phyloP scores from a whole-genome alignment of 1,140 invertebrate species.

The Periplaneta americana region DNA sequence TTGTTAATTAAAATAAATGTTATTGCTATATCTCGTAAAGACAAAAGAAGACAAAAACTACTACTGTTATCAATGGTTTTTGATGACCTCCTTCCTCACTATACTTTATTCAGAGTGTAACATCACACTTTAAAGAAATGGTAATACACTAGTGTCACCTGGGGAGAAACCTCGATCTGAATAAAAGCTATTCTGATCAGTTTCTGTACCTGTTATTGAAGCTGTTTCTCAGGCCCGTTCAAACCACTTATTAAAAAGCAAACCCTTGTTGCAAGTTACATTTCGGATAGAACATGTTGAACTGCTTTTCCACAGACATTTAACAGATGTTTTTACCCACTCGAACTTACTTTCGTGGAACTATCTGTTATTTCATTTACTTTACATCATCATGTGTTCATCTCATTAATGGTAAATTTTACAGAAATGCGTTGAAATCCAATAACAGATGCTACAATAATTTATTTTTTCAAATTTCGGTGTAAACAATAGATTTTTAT shows the following conservation, averaged over 20 bases:
- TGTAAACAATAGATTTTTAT: too few species aligned
- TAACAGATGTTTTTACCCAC: too few species aligned
- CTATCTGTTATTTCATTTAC: too few species aligned
- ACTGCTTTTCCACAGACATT: not conserved
- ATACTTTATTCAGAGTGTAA: not conserved
- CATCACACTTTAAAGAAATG: not conserved
- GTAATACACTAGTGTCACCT: not conserved
- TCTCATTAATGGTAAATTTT: too few species aligned
- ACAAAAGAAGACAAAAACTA: not conserved
- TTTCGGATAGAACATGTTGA: not conserved
- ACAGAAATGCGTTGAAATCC: too few species aligned
- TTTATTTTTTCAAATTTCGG: too few species aligned
- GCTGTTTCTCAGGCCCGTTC: not conserved
- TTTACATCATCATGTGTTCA: too few species aligned
- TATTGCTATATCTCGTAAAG: conserved; percentile 16
- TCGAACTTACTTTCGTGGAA: too few species aligned
- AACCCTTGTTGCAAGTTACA: not conserved
- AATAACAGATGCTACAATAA: too few species aligned
- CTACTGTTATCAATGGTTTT: conserved; percentile 5
- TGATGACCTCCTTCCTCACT: conserved; percentile 5
- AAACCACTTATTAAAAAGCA: not conserved
- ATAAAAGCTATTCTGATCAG: not conserved
- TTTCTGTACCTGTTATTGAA: not conserved
- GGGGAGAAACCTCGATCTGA: not conserved
- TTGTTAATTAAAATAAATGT: conserved; percentile 17